phyloP scores from a whole-genome alignment of 2,113 vertebrate genomes.

The Trematocara unimaculatum region DNA sequence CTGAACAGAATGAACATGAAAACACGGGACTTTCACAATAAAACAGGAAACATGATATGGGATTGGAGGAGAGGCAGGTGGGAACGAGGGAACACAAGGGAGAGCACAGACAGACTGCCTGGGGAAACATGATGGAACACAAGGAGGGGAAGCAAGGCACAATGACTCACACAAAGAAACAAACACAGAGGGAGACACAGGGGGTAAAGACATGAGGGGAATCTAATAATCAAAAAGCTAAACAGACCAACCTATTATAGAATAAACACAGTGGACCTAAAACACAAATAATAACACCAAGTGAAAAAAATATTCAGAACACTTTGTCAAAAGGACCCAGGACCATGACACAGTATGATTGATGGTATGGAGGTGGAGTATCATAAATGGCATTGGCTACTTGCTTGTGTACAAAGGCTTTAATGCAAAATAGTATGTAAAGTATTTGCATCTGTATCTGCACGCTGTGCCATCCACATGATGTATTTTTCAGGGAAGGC shows the following conservation, averaged over 20 bases:
- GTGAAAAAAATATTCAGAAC: neutral
- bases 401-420: accelerated
- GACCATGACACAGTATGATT: neutral
- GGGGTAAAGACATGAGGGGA: neutral
- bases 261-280: neutral
- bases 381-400: accelerated
- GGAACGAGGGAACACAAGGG: too few species aligned
- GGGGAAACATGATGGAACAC: too few species aligned
- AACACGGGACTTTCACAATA: too few species aligned
- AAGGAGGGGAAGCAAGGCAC: too few species aligned
- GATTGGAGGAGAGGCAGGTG: too few species aligned
- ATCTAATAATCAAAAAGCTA: neutral
- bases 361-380: neutral
- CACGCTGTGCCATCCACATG: accelerated
- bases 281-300: neutral
- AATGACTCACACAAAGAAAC: neutral
- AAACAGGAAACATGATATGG: too few species aligned
- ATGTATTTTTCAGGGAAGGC: neutral
- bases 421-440: accelerated
- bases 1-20: too few species aligned
- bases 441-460: accelerated
- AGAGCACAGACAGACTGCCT: too few species aligned
- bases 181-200: neutral
- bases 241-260: neutral
- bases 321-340: too few species aligned